phyloP scores from a whole-genome alignment of 2,113 vertebrate species.

The Cephalopterus ornatus region DNA sequence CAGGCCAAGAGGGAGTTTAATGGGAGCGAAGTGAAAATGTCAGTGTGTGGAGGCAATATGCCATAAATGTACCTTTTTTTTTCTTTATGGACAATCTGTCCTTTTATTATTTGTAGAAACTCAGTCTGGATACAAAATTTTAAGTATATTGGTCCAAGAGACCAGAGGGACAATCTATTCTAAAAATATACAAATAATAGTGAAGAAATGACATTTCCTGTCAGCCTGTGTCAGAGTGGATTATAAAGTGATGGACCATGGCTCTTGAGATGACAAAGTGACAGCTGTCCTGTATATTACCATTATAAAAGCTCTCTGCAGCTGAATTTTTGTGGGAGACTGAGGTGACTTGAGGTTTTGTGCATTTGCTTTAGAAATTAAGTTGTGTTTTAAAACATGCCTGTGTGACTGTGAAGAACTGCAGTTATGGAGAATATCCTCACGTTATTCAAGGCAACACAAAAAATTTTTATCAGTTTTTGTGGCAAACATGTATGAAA shows the following conservation, averaged over 20 bases:
- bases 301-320: neutral
- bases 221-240: neutral
- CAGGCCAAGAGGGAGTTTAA: neutral
- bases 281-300: neutral
- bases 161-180: neutral
- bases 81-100: neutral
- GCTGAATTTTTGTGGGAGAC: neutral
- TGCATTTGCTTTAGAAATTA: neutral
- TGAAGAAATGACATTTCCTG: neutral
- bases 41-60: neutral
- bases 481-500: neutral
- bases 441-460: neutral
- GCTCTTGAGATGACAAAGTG: neutral
- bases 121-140: neutral
- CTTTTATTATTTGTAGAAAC: neutral
- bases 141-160: neutral
- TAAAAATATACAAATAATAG: neutral
- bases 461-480: neutral
- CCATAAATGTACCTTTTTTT: neutral
- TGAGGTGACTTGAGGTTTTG: neutral
- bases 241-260: neutral
- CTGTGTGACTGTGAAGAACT: neutral
- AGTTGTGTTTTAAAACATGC: neutral
- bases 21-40: neutral
- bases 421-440: neutral